Conservation (phyloP, 2,888 invertebrate genomes). For the Cosmopolites sordidus region DNA sequence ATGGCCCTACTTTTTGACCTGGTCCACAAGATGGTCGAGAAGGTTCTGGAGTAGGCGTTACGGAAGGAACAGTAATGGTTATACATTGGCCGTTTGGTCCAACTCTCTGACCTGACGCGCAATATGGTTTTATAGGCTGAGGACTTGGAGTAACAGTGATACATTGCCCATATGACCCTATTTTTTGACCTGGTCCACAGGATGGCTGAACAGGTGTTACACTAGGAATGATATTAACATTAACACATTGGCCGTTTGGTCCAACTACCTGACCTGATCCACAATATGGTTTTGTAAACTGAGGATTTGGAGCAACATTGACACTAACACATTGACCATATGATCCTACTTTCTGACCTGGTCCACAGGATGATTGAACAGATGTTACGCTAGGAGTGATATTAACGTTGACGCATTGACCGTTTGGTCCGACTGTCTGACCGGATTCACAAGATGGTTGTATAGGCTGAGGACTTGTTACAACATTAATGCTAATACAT, state of each 20-base stretch:
- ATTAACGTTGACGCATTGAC: too few species aligned
- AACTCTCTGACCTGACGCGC: neutral
- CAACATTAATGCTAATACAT: neutral
- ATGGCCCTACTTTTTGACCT: neutral
- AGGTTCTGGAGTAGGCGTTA: neutral
- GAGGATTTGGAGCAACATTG: neutral
- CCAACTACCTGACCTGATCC: too few species aligned
- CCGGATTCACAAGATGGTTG: too few species aligned
- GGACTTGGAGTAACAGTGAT: conserved; percentile 4
- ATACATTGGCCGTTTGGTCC: neutral
- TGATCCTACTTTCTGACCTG: neutral
- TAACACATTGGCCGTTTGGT: too few species aligned
- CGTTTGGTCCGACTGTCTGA: too few species aligned
- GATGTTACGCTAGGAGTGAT: too few species aligned
- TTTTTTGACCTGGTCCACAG: conserved; percentile 14
- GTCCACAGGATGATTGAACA: too few species aligned
- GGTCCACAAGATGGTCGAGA: neutral
- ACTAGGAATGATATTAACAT: too few species aligned
- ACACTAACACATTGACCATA: neutral
- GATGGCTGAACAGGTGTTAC: conserved; percentile 4
- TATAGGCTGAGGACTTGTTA: neutral
- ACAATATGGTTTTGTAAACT: too few species aligned
- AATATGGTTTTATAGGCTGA: neutral
- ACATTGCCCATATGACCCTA: conserved; percentile 13
- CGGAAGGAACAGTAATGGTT: neutral